Percentiles rank a stretch among this genome's conserved stretches.
Conservation (phyloP, 2,113 vertebrate genomes). For the Hoplias malabaricus region DNA sequence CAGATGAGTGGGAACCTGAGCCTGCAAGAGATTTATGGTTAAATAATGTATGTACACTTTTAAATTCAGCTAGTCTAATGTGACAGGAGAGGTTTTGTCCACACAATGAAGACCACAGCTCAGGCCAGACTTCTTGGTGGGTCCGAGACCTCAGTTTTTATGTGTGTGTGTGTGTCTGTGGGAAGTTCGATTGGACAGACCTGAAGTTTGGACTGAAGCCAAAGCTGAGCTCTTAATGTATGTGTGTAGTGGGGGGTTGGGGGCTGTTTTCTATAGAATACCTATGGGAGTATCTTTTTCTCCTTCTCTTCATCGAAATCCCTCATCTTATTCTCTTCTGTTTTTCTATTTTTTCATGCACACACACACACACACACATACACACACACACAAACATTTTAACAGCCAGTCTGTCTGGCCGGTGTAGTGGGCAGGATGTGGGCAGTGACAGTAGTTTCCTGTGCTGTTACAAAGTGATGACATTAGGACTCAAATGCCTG, state of each 20-base stretch:
- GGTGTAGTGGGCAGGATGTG: slow-evolving; percentile 47
- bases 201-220: slow-evolving; percentile 61
- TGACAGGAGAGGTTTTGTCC: slow-evolving; percentile 54
- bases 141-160: slow-evolving; percentile 53
- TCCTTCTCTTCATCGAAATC: neutral
- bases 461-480: slow-evolving; percentile 39
- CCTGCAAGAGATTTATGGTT: slow-evolving; percentile 52
- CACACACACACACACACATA: slow-evolving; percentile 28
- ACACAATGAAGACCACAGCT: slow-evolving; percentile 54
- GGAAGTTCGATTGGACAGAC: slow-evolving; percentile 55
- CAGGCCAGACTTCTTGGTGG: slow-evolving; percentile 69
- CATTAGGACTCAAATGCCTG: slow-evolving; percentile 36
- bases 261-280: slow-evolving; percentile 25
- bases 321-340: slow-evolving; percentile 45
- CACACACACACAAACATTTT: slow-evolving; percentile 30
- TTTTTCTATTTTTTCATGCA: slow-evolving; percentile 51
- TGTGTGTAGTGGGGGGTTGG: slow-evolving; percentile 60
- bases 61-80: slow-evolving; percentile 53
- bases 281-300: slow-evolving; percentile 41
- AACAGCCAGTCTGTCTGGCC: slow-evolving; percentile 60
- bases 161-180: slow-evolving; percentile 41
- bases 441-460: slow-evolving; percentile 9
- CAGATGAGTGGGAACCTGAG: slow-evolving; percentile 4
- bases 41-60: slow-evolving; percentile 63
- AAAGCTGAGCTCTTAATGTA: slow-evolving; percentile 60